Base-by-base conservation (phyloP, 2,888 invertebrate species). In the Malacosoma neustria region DNA sequence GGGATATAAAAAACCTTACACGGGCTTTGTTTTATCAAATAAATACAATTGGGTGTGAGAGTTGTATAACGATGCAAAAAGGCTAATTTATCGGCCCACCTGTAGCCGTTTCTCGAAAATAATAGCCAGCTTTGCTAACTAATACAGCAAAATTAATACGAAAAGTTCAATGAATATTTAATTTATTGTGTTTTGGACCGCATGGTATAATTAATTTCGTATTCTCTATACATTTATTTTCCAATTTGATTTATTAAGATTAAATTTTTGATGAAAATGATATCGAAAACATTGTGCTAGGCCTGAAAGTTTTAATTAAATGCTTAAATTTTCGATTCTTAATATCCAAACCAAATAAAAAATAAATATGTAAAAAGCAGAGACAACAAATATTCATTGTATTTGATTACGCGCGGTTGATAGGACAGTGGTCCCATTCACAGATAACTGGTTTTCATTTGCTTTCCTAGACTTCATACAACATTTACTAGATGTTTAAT, bases 121-220 rank as follows among this genome's bases (percentile, higher is more conserved):
- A 54, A 59, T 51, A 44, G 47, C 48, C 41, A 45, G 62, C 53
- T 61, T 53, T 54, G 50, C 49, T 51, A 57, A 57, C 61, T 65
- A 64, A 68, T 61, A 59, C 57, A 40, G 45, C 49, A 43, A 62
- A 65, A 68, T 68, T 66, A 56, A 64, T 65, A 59, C 46, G 61
- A 58, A 58, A 65, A 66, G 54, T 65, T 61, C 54, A 46, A 48
- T 46, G 46, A 51, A 48, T 51, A 45, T 45, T 43, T 39, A 42
- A 42, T 43, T 50, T 52, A 50, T 46, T 50, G 43, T 40, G n/a
- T n/a, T n/a, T n/a, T n/a, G n/a, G n/a, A n/a, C n/a, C n/a, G n/a
- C n/a, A n/a, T n/a, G n/a, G n/a, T n/a, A n/a, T n/a, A n/a, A n/a
- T n/a, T n/a, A n/a, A n/a, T n/a, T n/a, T n/a, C n/a, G n/a, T n/a